These are phyloP conservation scores for Parascotia fuliginaria DNA, from an alignment of 2,888 invertebrate genomes.

Conservation along the genomic window DNA sequence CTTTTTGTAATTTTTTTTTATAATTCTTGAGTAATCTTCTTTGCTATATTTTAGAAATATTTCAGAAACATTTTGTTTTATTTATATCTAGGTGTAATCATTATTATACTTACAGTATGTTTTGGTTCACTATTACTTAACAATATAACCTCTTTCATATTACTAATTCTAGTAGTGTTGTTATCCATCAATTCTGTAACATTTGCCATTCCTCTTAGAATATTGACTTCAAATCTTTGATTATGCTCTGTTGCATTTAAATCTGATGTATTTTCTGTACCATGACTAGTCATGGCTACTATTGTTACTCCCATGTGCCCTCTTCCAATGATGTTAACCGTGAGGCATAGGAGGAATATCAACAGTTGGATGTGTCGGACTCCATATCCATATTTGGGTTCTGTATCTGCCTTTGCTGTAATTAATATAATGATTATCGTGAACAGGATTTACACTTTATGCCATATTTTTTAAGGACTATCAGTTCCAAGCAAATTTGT, in stretches of 20 bases:
- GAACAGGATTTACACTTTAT: too few species aligned
- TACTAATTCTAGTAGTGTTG: background rate
- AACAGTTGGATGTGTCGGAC: conserved; percentile 55
- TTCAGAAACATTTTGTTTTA: too few species aligned
- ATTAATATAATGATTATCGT: conserved; percentile 1
- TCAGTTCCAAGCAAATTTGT: too few species aligned
- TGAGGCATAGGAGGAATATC: conserved; percentile 45
- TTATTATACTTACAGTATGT: background rate
- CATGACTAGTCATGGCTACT: conserved; percentile 57
- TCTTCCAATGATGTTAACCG: conserved; percentile 45
- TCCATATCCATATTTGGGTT: conserved; percentile 51
- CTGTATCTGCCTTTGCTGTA: conserved; percentile 30
- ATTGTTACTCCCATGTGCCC: conserved; percentile 61
- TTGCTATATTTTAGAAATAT: too few species aligned
- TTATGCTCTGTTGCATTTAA: background rate
- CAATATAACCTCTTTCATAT: background rate
- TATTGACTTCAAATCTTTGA: background rate
- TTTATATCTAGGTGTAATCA: too few species aligned
- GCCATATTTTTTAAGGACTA: too few species aligned
- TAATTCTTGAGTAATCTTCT: too few species aligned
- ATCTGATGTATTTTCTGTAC: background rate
- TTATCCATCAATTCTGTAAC: background rate
- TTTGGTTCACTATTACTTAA: background rate
- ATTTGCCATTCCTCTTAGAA: too few species aligned
- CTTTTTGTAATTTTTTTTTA: too few species aligned